Evolutionary conservation across 2,113 vertebrate species (phyloP).

Genomic region (Eretmochelys imbricata): DNA sequence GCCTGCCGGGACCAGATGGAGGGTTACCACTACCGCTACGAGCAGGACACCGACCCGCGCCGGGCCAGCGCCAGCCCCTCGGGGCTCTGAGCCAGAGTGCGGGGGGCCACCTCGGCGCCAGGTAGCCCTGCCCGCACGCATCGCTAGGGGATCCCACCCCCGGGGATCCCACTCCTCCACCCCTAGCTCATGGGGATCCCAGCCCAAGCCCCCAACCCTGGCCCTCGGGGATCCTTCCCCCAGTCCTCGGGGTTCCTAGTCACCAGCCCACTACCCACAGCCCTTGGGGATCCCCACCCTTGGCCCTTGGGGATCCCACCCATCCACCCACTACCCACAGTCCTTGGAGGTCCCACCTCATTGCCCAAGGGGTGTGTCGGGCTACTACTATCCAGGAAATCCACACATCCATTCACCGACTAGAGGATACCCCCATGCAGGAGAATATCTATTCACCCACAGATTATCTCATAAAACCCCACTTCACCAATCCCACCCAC

Average conservation of each 20-base stretch:
- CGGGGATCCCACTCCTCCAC: not conserved
- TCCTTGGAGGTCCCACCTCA: not conserved
- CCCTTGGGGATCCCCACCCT: not conserved
- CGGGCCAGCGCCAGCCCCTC: conserved; percentile 58
- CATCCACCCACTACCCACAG: too few species aligned
- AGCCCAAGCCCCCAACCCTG: not conserved
- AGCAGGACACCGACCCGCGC: conserved; percentile 92
- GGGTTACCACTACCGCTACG: conserved; percentile 96
- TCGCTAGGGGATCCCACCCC: not conserved
- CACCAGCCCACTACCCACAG: not conserved
- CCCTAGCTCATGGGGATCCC: not conserved
- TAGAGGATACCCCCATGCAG: not conserved
- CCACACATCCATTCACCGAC: not conserved
- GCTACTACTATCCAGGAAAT: not conserved
- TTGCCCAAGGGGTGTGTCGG: not conserved
- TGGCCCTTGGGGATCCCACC: not conserved
- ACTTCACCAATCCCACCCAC: not conserved
- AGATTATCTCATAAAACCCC: not conserved
- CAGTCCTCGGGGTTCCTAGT: not conserved
- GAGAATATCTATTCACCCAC: not conserved
- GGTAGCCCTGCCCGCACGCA: not conserved
- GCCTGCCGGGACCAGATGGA: conserved; percentile 97
- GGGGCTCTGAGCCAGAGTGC: not conserved
- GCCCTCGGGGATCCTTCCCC: not conserved
- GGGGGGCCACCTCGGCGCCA: not conserved